Conservation (phyloP, 2,113 vertebrate genomes). For the Arothron firmamentum region DNA sequence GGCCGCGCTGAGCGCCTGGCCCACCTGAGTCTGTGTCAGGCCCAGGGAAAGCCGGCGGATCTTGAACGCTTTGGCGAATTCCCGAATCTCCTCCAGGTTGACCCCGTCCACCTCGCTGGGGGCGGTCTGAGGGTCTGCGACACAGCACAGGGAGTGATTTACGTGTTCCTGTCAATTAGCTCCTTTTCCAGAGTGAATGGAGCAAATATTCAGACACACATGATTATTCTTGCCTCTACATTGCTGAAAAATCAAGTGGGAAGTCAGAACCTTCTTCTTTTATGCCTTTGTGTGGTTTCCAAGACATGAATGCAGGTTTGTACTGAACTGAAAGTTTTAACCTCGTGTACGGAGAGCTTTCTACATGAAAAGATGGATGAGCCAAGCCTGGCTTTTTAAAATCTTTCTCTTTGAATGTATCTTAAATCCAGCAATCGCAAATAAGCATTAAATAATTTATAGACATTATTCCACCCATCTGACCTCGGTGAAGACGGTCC, state of each 20-base stretch:
- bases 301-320: slow-evolving; percentile 42
- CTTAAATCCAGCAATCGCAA: not conserved
- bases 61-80: slow-evolving; percentile 99
- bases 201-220: slow-evolving; percentile 31
- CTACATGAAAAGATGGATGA: slow-evolving; percentile 11
- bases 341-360: slow-evolving; percentile 26
- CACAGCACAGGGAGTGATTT: slow-evolving; percentile 38
- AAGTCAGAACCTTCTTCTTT: slow-evolving; percentile 44
- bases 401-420: slow-evolving; percentile 9
- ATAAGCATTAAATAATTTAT: slow-evolving; percentile 26
- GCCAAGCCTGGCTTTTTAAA: not conserved
- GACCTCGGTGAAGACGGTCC: slow-evolving; percentile 23
- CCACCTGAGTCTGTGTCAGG: slow-evolving; percentile 99
- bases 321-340: slow-evolving; percentile 23
- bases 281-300: slow-evolving; percentile 20
- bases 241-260: slow-evolving; percentile 14
- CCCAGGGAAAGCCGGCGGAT: slow-evolving; percentile 98
- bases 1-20: slow-evolving; percentile 96
- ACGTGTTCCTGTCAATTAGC: slow-evolving; percentile 19
- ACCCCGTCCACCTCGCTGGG: slow-evolving; percentile 97
- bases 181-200: slow-evolving; percentile 46
- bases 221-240: slow-evolving; percentile 29
- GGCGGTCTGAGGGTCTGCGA: slow-evolving; percentile 93
- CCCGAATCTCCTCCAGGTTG: slow-evolving; percentile 98
- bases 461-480: slow-evolving; percentile 32